A percentile compares a stretch with the other conserved stretches of the same genome.
phyloP scores from a whole-genome alignment of 2,888 invertebrate genomes.

The Eretmocerus hayati region DNA sequence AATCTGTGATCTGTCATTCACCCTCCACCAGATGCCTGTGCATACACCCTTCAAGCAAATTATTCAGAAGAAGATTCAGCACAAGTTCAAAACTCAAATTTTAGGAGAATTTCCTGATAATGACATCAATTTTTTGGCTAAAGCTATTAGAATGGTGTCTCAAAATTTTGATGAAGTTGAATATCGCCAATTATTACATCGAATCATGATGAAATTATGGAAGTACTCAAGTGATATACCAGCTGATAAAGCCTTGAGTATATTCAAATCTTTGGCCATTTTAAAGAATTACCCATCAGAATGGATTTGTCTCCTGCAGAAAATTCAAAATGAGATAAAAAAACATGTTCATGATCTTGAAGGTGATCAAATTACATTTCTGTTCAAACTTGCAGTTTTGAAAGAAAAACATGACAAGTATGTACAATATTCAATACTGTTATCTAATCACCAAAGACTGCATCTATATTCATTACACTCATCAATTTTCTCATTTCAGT shows the following conservation, averaged over 20 bases:
- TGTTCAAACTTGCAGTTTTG: no score
- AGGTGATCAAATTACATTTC: background rate
- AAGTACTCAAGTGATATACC: constrained; percentile 5
- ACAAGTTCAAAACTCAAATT: constrained; percentile 4
- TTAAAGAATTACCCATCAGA: background rate
- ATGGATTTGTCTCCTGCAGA: background rate
- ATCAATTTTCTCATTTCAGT: background rate
- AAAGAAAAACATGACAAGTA: no score
- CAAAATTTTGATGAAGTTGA: background rate
- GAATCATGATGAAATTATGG: background rate
- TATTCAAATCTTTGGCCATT: constrained; percentile 1
- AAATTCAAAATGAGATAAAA: constrained; percentile 2
- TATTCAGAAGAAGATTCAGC: background rate
- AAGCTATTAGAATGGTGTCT: constrained; percentile 1
- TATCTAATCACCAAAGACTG: no score
- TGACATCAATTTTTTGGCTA: constrained; percentile 1
- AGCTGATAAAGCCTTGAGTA: background rate
- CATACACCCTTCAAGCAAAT: background rate
- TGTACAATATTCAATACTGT: no score
- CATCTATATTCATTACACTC: no score
- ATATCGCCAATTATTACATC: background rate
- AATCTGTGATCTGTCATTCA: background rate
- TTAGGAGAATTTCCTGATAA: constrained; percentile 2
- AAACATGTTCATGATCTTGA: constrained; percentile 1
- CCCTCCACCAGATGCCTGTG: background rate